A percentile compares a stretch with the other conserved stretches of the same genome.
These are phyloP conservation scores for Sebastes vulpes DNA, from an alignment of 2,797 vertebrate species.

Conservation along the genomic window DNA sequence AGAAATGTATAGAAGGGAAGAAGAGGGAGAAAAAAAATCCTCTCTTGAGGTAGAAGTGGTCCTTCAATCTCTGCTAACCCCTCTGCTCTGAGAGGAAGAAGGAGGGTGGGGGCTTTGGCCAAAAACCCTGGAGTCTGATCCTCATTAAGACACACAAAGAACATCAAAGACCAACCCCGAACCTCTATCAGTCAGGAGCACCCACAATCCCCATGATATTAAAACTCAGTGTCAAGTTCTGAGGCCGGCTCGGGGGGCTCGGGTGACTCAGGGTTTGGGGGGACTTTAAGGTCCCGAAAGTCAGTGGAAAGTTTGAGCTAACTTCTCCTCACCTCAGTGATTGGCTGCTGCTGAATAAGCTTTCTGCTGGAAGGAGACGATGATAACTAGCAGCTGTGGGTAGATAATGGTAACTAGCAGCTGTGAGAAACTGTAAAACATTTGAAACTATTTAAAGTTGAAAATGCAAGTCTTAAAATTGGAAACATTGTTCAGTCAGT, in stretches of 20 bases:
- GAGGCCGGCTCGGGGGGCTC: slow-evolving; percentile 39
- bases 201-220: slow-evolving; percentile 76
- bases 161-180: slow-evolving; percentile 79
- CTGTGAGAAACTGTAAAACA: slow-evolving; percentile 6
- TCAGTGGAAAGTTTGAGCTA: slow-evolving; percentile 64
- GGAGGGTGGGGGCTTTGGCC: slow-evolving; percentile 43
- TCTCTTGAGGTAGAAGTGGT: slow-evolving; percentile 43
- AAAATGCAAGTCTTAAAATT: not conserved
- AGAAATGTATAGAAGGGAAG: slow-evolving; percentile 19
- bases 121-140: slow-evolving; percentile 71
- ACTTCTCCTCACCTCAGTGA: slow-evolving; percentile 57
- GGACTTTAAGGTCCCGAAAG: slow-evolving; percentile 51
- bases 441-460: not conserved
- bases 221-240: slow-evolving; percentile 74
- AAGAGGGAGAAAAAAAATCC: not conserved
- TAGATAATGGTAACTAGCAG: slow-evolving; percentile 41
- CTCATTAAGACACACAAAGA: slow-evolving; percentile 79
- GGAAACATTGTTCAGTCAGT: not conserved
- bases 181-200: slow-evolving; percentile 79
- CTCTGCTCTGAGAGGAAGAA: slow-evolving; percentile 38
- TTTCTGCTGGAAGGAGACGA: not conserved
- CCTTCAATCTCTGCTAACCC: slow-evolving; percentile 53
- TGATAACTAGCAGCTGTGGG: slow-evolving; percentile 49
- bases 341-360: slow-evolving; percentile 43
- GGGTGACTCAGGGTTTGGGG: slow-evolving; percentile 43